phyloP scores from a whole-genome alignment of 30 jellyfish, hydroid and myxozoan genomes.

The Hydra vulgaris region DNA sequence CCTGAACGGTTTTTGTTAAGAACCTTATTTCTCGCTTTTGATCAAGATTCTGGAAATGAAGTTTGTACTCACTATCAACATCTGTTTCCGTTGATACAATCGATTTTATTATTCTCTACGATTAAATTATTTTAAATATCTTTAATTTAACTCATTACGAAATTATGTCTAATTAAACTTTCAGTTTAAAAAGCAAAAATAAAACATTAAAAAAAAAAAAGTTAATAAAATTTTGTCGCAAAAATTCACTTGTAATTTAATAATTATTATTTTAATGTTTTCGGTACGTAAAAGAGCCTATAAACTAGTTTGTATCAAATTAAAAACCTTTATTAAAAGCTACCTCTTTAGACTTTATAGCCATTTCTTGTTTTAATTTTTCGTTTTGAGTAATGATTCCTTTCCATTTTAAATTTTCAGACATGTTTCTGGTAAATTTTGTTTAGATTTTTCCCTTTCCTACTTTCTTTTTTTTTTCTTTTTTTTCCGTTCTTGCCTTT shows the following conservation, averaged over 20 bases:
- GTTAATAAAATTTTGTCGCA: neutral
- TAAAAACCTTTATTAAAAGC: neutral
- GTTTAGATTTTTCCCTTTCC: too few species aligned
- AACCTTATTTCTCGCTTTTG: slow-evolving; percentile 8
- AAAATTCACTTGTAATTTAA: neutral
- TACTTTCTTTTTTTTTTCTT: too few species aligned
- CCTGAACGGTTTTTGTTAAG: neutral
- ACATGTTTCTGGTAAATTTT: neutral
- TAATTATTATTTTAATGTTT: neutral
- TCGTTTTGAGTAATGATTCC: neutral
- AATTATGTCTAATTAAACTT: neutral
- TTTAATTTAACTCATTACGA: too few species aligned
- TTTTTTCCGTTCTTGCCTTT: neutral
- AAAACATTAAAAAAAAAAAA: neutral
- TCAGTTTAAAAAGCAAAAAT: neutral
- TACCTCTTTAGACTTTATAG: neutral
- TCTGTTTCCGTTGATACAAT: slow-evolving; percentile 1
- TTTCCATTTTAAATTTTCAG: neutral
- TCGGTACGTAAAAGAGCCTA: neutral
- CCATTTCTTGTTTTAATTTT: neutral
- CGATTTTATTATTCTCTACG: neutral
- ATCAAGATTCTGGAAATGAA: slow-evolving; percentile 7
- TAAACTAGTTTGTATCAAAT: neutral
- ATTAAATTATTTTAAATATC: too few species aligned
- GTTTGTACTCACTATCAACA: neutral